Base-by-base conservation (phyloP, 2,797 vertebrate species). In the Lagodon rhomboides region DNA sequence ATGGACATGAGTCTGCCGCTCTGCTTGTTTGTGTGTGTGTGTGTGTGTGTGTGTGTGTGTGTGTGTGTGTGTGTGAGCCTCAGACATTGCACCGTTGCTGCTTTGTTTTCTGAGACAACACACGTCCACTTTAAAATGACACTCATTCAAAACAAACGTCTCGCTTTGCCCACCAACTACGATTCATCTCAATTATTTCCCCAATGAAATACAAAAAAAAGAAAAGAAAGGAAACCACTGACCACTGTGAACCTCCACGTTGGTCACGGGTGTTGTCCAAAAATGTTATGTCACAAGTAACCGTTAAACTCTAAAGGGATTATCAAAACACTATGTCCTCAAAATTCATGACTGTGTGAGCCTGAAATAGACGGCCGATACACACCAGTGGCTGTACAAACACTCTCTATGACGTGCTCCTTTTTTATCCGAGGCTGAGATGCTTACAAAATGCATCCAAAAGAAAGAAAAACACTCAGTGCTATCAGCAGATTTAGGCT, bases 81-180 rank as follows among this genome's bases (percentile, higher is more conserved):
- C 23, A 47, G 73, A 56, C 49, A 44, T 78, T 75, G 71, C 64
- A 69, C 65, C 68, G 62, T 55, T 67, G 68, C 70, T 1, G 11
- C 68, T 80, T 82, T 92, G 89, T 87, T 92, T 76, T 85, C 43
- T 89, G 13, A 90, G 87, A 85, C 75, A 93, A 91, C 87, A 85
- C 15, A 53, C 54, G 30, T 81, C 61, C 56, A 34, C 47, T 64
- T 65, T 79, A 86, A 83, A 84, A 84, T 68, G 77, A 87, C 79
- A 27, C 62, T 13, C 2, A 75, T 58, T 76, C 8, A 73, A 91
- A 83, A 80, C 70, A 87, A 84, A 76, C 44, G 2, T 25, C 53
- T 25, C 22, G 5, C 41, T 70, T 64, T 66, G n/a, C 59, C 66
- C 51, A 63, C 64, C 22, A 70, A 8, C 58, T 73, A 9, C 15